Evolutionary conservation across 2,113 vertebrate genomes (phyloP).

Genomic region (Poecilia latipinna): DNA sequence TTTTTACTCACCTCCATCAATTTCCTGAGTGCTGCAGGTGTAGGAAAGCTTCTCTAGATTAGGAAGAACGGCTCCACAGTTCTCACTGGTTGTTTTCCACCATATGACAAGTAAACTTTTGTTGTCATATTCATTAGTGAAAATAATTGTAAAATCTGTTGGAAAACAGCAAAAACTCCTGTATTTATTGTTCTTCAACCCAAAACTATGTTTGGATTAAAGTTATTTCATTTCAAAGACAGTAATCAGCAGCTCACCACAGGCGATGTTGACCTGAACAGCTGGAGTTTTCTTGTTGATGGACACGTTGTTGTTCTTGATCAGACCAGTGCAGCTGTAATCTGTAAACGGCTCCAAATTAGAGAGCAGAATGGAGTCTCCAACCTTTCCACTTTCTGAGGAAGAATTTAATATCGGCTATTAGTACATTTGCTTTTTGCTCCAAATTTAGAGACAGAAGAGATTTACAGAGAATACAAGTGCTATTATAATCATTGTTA

Average conservation of each 20-base stretch:
- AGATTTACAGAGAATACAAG: too few relatives aligned
- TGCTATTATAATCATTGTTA: too few relatives aligned
- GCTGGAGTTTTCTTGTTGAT: background rate
- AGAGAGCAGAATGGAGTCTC: fast-evolving
- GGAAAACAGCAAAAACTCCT: constrained; percentile 18
- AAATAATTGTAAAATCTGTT: constrained; percentile 30
- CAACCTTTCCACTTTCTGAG: background rate
- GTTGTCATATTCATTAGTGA: too few relatives aligned
- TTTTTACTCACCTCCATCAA: background rate
- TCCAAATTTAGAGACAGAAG: too few relatives aligned
- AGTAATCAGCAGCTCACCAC: constrained; percentile 45
- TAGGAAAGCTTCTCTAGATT: fast-evolving
- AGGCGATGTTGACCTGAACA: background rate
- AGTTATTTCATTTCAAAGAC: background rate
- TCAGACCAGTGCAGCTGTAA: constrained; percentile 31
- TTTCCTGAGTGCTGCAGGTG: background rate
- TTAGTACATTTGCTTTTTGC: too few relatives aligned
- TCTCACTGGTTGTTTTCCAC: background rate
- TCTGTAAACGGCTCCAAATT: constrained; percentile 45
- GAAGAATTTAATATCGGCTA: background rate
- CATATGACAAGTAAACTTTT: too few relatives aligned
- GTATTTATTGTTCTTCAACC: background rate
- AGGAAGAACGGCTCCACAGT: fast-evolving
- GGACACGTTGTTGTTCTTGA: background rate
- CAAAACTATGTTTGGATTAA: background rate